phyloP scores from a whole-genome alignment of 2,888 invertebrate genomes.

The Stratiomys singularior region DNA sequence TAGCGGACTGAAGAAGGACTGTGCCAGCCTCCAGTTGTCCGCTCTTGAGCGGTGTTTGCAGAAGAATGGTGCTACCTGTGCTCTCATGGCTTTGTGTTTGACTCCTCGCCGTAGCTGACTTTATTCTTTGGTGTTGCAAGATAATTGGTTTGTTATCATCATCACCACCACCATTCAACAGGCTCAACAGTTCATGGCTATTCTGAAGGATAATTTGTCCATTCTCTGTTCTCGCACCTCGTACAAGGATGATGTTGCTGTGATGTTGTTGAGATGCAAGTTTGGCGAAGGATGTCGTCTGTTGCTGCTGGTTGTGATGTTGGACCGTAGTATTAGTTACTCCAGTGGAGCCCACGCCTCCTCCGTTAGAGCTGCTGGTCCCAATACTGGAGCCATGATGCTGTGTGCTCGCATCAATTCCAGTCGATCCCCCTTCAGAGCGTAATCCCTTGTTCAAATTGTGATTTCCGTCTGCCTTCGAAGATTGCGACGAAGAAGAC shows the following conservation, averaged over 20 bases:
- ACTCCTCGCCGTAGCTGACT: constrained; percentile 52
- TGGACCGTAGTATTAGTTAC: constrained; percentile 54
- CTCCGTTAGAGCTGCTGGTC: constrained; percentile 29
- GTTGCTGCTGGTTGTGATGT: constrained; percentile 56
- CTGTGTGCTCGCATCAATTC: constrained; percentile 48
- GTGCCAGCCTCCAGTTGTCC: constrained; percentile 60
- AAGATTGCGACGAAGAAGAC: constrained; percentile 24
- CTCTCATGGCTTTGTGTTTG: constrained; percentile 49
- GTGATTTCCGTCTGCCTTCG: constrained; percentile 45
- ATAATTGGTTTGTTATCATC: constrained; percentile 59
- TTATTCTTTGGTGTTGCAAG: constrained; percentile 58
- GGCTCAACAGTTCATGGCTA: constrained; percentile 65
- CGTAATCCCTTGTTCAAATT: constrained; percentile 52
- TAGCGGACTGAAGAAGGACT: constrained; percentile 51
- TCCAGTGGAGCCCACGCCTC: constrained; percentile 39
- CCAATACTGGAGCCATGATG: constrained; percentile 39
- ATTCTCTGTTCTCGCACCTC: constrained; percentile 65
- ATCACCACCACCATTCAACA: constrained; percentile 62
- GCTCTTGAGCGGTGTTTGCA: constrained; percentile 64
- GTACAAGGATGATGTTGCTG: constrained; percentile 64
- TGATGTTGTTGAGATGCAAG: constrained; percentile 55
- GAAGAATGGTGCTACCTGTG: constrained; percentile 58
- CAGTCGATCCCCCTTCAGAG: constrained; percentile 43
- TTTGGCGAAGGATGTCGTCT: constrained; percentile 49
- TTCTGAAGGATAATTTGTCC: constrained; percentile 66